Evolutionary conservation across 2,888 invertebrate species (phyloP).

Genomic region (Zeuzera pyrina): DNA sequence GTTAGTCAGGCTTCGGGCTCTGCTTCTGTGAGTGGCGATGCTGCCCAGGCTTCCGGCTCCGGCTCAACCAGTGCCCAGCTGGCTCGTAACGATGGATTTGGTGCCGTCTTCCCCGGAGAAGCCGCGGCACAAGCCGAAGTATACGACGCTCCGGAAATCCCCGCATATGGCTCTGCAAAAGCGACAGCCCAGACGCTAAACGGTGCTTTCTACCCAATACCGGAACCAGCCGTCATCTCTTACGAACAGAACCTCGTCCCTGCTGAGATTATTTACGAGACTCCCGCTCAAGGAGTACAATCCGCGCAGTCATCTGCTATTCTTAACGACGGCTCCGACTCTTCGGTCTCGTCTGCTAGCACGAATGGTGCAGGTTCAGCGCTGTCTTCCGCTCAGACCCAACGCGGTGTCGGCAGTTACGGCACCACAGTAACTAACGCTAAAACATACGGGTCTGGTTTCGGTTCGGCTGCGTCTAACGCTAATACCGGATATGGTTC

Average conservation of each 20-base stretch:
- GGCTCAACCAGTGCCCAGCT: constrained; percentile 21
- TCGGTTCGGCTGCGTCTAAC: constrained; percentile 36
- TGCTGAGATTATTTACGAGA: constrained; percentile 23
- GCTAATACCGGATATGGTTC: constrained; percentile 33
- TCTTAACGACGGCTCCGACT: constrained; percentile 32
- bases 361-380: constrained; percentile 38
- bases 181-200: constrained; percentile 24
- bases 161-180: constrained; percentile 23
- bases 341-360: constrained; percentile 33
- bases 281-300: constrained; percentile 17
- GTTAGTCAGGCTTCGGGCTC: constrained; percentile 33
- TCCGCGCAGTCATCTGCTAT: constrained; percentile 41
- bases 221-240: constrained; percentile 42
- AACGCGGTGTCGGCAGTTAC: constrained; percentile 27
- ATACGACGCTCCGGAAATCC: constrained; percentile 23
- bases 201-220: constrained; percentile 38
- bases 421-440: constrained; percentile 42
- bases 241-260: constrained; percentile 49
- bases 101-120: constrained; percentile 31
- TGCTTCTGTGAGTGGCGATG: constrained; percentile 31
- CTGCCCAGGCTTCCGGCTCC: constrained; percentile 34
- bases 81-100: constrained; percentile 29
- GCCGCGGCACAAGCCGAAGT: constrained; percentile 33
- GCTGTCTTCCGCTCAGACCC: constrained; percentile 40
- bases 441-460: constrained; percentile 32